Percentiles rank a stretch among this genome's conserved stretches.
phyloP scores from a whole-genome alignment of 2,888 invertebrate species.

The Drosophila helvetica region DNA sequence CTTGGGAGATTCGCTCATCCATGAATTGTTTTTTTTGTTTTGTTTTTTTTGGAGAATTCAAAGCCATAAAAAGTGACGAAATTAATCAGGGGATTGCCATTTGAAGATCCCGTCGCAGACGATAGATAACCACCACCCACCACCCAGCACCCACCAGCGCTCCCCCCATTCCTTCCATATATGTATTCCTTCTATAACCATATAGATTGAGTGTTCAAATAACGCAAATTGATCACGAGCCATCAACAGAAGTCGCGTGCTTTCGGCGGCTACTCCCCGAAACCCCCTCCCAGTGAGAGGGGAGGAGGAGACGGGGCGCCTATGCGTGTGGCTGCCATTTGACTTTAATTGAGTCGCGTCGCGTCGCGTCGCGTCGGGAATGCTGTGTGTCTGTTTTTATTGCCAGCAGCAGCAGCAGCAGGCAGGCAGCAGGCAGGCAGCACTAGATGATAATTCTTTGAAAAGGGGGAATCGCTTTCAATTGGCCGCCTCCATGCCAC shows the following conservation, averaged over 20 bases:
- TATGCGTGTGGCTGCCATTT: slow-evolving; percentile 55
- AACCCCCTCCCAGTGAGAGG: background rate
- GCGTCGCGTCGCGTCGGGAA: slow-evolving; percentile 56
- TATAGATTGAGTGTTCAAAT: slow-evolving; percentile 43
- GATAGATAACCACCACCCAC: too few relatives aligned
- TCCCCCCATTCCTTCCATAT: too few relatives aligned
- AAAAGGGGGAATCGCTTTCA: slow-evolving; percentile 48
- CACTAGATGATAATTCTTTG: slow-evolving; percentile 31
- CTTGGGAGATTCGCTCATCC: background rate
- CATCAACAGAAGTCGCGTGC: slow-evolving; percentile 66
- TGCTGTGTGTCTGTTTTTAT: slow-evolving; percentile 38
- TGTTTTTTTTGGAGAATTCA: background rate
- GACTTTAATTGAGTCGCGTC: slow-evolving; percentile 77
- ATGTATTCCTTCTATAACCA: slow-evolving; percentile 7
- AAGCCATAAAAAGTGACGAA: background rate
- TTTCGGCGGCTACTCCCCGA: background rate
- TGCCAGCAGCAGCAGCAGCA: slow-evolving; percentile 28
- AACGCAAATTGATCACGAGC: slow-evolving; percentile 69
- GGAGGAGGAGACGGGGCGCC: background rate
- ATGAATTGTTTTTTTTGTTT: background rate
- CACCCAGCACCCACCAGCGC: too few relatives aligned
- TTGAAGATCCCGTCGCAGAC: background rate
- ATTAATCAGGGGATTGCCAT: background rate
- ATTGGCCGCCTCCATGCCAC: slow-evolving; percentile 47
- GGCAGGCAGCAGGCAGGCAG: slow-evolving; percentile 12